Evolutionary conservation across 2,113 vertebrate genomes (phyloP), one percentile per base, ranked within the genome.

Genomic region (Tapirus terrestris): DNA sequence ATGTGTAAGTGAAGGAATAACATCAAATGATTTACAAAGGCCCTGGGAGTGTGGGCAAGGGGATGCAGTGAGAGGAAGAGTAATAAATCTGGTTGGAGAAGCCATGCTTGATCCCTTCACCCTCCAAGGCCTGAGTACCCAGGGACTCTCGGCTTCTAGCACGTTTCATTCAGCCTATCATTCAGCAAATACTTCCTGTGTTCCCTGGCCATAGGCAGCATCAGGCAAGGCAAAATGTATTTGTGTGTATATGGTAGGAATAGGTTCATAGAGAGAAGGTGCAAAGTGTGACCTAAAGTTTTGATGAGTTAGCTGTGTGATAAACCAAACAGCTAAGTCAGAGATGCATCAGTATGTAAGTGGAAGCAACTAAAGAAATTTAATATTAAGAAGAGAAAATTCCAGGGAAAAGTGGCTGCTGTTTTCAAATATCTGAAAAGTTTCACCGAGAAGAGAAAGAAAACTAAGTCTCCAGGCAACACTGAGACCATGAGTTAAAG

Each of bases 1-100:
- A 90, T 94, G 97, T 98, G 97, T 97, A 96, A 98, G 96, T 60
- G 91, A 93, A 97, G 33, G 73, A 96, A 97, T 97, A 97, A 97
- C 97, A 96, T 84, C 2, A 89, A 97, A 39, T 92, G 13, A 97
- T 98, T 98, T 94, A 98, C 84, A 98, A 98, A 98, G 92, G 95
- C 93, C 77, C n/a, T 88, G 58, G 67, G 75, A 97, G 39, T 81
- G 6, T n/a, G 43, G 93, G 94, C 3, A 17, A 72, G 23, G 13
- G 21, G 84, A 70, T 91, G 79, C 31, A 70, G 79, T 91, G 94
- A 95, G 95, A 96, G 89, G 29, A 60, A 83, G 75, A 83, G 95
- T 39, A 63, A 84, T 98, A 97, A 97, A 96, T 95, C 95, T 89
- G 18, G 20, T 43, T 53, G 56, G n/a, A 25, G 27, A 94, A 95